Evolutionary conservation across 1,140 invertebrate species (phyloP), one percentile per base, ranked within the genome.

Genomic region (Amphibalanus amphitrite): DNA sequence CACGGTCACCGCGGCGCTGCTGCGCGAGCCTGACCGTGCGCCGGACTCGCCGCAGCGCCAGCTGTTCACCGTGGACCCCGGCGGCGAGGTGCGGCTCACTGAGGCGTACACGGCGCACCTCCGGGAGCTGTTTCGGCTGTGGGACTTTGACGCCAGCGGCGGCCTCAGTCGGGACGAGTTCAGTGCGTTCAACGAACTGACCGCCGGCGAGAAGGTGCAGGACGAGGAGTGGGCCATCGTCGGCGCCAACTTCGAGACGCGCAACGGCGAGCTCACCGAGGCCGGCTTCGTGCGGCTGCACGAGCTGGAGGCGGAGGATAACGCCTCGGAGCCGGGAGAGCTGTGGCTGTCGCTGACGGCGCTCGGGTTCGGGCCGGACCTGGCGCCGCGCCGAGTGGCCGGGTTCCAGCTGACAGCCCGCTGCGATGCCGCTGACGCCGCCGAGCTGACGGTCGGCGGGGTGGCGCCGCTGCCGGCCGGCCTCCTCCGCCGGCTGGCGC

Each of bases 171-270:
- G 80, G 59, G 75, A 79, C 47, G 81, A 82, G 72, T 82, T 82
- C 73, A 82, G 78, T 70, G 77, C 79, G 73, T 82, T 79, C 73
- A 82, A 81, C 72, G 73, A 80, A 73, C 73, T 80, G 25, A 82
- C 81, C 15, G 81, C 80, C 73, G 81, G 80, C 13, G 81, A 82
- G 69, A 77, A 79, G 67, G 77, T 82, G 28, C 78, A 78, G 28
- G 82, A 82, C 75, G 80, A 81, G 71, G 81, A 82, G 72, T 82
- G 82, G 81, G 72, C 76, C 25, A 80, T 81, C 30, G 80, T 82
- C 59, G 79, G 76, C 79, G 80, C 78, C 28, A 80, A 78, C 69
- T 77, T 81, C 67, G 77, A 80, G n/a, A 71, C 82, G 26, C 72
- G 77, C 64, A 74, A 78, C 74, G 79, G 76, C 28, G 78, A 82